Percentiles rank a stretch among this genome's conserved stretches.
These are phyloP conservation scores for Plagiodera versicolora DNA, from an alignment of 2,888 invertebrate genomes.

Conservation along the genomic window DNA sequence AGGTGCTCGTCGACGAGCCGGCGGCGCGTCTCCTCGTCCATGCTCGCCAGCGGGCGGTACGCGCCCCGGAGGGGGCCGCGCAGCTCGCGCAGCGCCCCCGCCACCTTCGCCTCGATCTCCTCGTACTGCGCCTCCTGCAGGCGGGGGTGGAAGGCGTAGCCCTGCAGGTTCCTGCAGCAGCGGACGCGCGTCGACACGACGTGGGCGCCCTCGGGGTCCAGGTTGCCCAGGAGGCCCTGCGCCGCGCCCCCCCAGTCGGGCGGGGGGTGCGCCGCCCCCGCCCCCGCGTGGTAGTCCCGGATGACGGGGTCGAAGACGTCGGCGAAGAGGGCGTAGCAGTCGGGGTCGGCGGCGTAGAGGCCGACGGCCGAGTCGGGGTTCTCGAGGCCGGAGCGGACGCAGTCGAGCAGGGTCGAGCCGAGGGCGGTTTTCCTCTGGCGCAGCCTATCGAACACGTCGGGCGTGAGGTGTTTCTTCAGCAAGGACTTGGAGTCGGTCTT, in stretches of 20 bases:
- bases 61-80: constrained; percentile 90
- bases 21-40: constrained; percentile 90
- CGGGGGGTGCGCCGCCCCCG: constrained; percentile 67
- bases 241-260: constrained; percentile 64
- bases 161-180: constrained; percentile 63
- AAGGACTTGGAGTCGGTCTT: constrained; percentile 61
- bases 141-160: constrained; percentile 71
- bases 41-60: constrained; percentile 89
- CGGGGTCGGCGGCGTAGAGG: constrained; percentile 69
- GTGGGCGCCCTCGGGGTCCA: constrained; percentile 63
- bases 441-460: constrained; percentile 58
- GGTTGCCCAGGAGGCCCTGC: constrained; percentile 56
- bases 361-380: constrained; percentile 69
- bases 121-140: constrained; percentile 65
- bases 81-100: constrained; percentile 49
- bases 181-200: constrained; percentile 69
- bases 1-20: constrained; percentile 96
- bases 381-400: constrained; percentile 66
- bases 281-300: constrained; percentile 68
- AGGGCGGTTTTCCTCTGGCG: constrained; percentile 62
- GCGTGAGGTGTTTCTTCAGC: constrained; percentile 65
- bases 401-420: constrained; percentile 65
- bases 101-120: constrained; percentile 62
- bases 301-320: constrained; percentile 70
- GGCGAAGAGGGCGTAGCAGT: constrained; percentile 66